Base-by-base conservation (phyloP, 1,140 invertebrate species). In the Meloidogyne hapla region DNA sequence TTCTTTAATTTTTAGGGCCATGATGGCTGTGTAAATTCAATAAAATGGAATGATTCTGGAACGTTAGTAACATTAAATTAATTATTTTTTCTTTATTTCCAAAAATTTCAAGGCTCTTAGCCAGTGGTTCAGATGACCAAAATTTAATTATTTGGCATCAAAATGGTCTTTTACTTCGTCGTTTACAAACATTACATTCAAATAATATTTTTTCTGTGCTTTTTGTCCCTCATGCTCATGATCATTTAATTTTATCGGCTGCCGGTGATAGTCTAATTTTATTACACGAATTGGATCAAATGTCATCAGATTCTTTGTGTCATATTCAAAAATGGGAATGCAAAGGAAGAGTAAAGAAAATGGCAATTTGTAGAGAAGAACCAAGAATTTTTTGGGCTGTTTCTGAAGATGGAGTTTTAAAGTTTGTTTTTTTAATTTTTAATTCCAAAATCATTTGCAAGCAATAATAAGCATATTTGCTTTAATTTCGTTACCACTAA, bases 171-270 rank as follows among this genome's bases (percentile, higher is more conserved):
- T 18, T 65, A 5, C 23, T 76, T 23, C 76, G 63, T 4, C 63
- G 74, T 21, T 25, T 77, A 23, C 6, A 23, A 23, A 78, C 76
- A 23, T 15, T 33, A n/a, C 76, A 77, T 48, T 69, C 62, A 23
- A 77, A 77, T 40, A 77, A 77, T 33, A 77, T 77, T 10, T 77
- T 77, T 48, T 76, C 76, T 40, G 76, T 77, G 8, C 45, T 75
- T 6, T 75, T 75, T 48, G 40, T 75, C 12, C 73, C 73, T 38
- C 18, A 71, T 42, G 40, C 65, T 21, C 28, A 23, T 45, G 73
- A 75, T 26, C 73, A 33, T 67, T 38, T 66, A 45, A 8, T 75
- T 12, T 33, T 75, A 13, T 77, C 75, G 33, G 76, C 76, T 2
- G 48, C 76, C 18, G 76, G 72, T 18, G 76, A 77, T 67, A 33